phyloP scores from a whole-genome alignment of 2,888 invertebrate genomes.

The Sinopyrophorus schimmeli region DNA sequence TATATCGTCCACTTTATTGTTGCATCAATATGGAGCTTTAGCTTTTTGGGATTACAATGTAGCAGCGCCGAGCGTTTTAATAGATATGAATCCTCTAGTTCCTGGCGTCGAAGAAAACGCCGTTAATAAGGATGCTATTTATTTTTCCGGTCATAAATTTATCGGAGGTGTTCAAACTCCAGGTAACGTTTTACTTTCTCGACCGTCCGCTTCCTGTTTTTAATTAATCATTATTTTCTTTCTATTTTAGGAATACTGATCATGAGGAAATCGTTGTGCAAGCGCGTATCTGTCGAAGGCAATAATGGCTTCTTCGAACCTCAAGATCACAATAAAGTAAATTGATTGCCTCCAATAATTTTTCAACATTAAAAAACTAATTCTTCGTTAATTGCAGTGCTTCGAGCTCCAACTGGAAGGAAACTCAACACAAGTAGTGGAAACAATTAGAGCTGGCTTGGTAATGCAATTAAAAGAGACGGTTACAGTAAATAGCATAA shows the following conservation, averaged over 20 bases:
- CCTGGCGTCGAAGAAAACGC: constrained; percentile 68
- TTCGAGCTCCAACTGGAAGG: constrained; percentile 73
- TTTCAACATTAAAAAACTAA: too few relatives aligned
- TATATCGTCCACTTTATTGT: constrained; percentile 75
- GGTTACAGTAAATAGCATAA: constrained; percentile 73
- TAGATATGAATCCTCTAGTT: constrained; percentile 83
- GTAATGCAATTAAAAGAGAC: constrained; percentile 85
- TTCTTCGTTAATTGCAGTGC: constrained; percentile 52
- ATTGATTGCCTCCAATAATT: not conserved
- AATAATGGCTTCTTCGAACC: constrained; percentile 52
- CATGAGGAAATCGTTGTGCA: constrained; percentile 64
- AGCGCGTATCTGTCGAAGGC: constrained; percentile 52
- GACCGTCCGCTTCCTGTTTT: constrained; percentile 24
- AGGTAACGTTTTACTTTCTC: constrained; percentile 49
- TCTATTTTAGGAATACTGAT: constrained; percentile 66
- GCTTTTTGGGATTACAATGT: constrained; percentile 91
- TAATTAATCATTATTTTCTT: too few relatives aligned
- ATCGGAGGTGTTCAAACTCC: constrained; percentile 89
- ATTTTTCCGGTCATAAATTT: constrained; percentile 89
- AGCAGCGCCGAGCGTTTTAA: constrained; percentile 75
- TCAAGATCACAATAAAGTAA: constrained; percentile 51
- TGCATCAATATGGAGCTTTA: constrained; percentile 81
- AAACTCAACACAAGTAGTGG: constrained; percentile 75
- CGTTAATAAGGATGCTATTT: constrained; percentile 86
- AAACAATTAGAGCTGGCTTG: constrained; percentile 81